Evolutionary conservation across 2,888 invertebrate species (phyloP).

Genomic region (Dinocampus coccinellae): DNA sequence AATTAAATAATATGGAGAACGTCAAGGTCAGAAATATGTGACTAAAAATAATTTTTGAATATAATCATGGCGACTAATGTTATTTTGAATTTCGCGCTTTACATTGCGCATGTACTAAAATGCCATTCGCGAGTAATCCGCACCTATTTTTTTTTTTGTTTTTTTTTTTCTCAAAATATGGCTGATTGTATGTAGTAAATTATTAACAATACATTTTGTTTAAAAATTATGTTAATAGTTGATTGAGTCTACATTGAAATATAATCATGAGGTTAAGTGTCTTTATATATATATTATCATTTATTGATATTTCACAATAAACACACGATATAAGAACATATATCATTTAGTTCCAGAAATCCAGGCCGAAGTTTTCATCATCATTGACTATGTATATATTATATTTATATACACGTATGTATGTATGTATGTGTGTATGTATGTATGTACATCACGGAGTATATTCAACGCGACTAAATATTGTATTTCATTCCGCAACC

Average conservation of each 20-base stretch:
- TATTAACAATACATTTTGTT: background rate
- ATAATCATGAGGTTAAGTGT: background rate
- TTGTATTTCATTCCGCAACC: slow-evolving; percentile 33
- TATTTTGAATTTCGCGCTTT: background rate
- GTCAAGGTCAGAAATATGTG: slow-evolving; percentile 65
- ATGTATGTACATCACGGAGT: background rate
- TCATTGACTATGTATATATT: background rate
- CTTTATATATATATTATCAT: background rate
- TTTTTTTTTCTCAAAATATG: background rate
- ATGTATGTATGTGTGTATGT: background rate
- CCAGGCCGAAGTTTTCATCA: slow-evolving; percentile 1
- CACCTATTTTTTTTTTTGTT: background rate
- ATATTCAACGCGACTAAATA: background rate
- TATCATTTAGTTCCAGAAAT: background rate
- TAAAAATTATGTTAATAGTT: background rate
- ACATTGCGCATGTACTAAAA: background rate
- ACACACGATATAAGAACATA: background rate
- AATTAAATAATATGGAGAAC: slow-evolving; percentile 45
- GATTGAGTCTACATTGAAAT: background rate
- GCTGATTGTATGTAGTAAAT: background rate
- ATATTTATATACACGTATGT: too few relatives aligned
- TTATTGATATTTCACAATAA: background rate
- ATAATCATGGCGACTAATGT: background rate
- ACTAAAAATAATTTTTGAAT: slow-evolving; percentile 44
- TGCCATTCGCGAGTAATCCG: background rate